Percentiles rank a stretch among this genome's conserved stretches.
Evolutionary conservation across 2,888 invertebrate genomes (phyloP).

Genomic region (Buathra laborator): DNA sequence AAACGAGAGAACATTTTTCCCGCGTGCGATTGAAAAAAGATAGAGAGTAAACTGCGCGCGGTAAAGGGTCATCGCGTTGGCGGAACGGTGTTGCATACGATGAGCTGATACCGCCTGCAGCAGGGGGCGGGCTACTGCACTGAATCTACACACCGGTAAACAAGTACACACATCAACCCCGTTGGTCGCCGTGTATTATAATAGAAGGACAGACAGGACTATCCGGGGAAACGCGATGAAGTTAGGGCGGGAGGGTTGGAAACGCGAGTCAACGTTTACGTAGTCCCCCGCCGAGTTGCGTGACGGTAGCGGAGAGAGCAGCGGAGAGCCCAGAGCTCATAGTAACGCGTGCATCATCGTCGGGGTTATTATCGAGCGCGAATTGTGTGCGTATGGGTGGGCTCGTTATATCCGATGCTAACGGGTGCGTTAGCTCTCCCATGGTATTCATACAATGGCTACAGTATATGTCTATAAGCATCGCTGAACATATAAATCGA

Average conservation of each 20-base stretch:
- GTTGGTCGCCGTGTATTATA: conserved; percentile 17
- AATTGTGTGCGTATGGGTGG: conserved; percentile 5
- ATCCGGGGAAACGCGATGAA: not conserved
- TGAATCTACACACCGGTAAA: not conserved
- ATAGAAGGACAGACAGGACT: conserved; percentile 11
- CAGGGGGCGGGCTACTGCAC: not conserved
- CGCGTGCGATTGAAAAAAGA: not conserved
- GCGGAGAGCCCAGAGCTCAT: not conserved
- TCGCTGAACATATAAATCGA: not conserved
- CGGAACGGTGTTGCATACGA: not conserved
- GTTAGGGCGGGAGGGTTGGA: not conserved
- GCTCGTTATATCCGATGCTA: conserved; percentile 32
- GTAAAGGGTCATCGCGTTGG: not conserved
- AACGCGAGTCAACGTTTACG: conserved; percentile 50
- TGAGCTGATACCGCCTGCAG: not conserved
- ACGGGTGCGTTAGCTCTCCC: conserved; percentile 13
- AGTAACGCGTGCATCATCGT: conserved; percentile 15
- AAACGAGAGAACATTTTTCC: conserved; percentile 12
- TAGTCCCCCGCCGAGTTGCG: not conserved
- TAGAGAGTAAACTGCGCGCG: not conserved
- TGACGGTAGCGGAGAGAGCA: not conserved
- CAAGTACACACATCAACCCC: not conserved
- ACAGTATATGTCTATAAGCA: not conserved
- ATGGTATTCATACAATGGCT: conserved; percentile 15
- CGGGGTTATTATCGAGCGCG: conserved; percentile 42